Conservation (phyloP, 2,888 invertebrate genomes). For the Xestia rhomboidea region DNA sequence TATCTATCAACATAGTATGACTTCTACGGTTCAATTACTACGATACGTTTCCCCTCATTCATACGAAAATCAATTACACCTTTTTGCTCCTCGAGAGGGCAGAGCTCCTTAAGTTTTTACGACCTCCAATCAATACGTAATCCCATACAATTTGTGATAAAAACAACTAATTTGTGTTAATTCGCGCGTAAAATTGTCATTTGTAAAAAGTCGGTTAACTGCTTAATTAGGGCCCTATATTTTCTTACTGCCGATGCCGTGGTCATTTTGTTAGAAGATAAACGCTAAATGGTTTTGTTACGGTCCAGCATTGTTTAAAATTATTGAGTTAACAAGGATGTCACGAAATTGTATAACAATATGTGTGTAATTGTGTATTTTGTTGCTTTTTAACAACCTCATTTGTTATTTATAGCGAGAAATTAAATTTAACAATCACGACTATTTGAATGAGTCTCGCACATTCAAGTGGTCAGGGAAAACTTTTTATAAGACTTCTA, state of each 20-base stretch:
- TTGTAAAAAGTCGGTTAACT: conserved; percentile 77
- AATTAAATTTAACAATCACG: conserved; percentile 62
- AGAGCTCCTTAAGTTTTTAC: conserved; percentile 56
- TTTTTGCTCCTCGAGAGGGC: conserved; percentile 57
- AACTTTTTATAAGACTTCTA: neutral
- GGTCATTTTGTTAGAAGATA: conserved; percentile 53
- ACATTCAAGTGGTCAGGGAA: neutral
- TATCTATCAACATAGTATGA: conserved; percentile 23
- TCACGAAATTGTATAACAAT: conserved; percentile 58
- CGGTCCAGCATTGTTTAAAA: conserved; percentile 48
- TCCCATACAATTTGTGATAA: conserved; percentile 65
- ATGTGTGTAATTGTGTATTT: conserved; percentile 42
- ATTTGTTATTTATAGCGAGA: conserved; percentile 49
- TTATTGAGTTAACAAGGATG: conserved; percentile 48
- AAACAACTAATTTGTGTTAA: conserved; percentile 81
- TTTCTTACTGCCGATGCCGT: conserved; percentile 69
- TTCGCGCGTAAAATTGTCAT: conserved; percentile 85
- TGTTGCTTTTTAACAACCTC: conserved; percentile 54
- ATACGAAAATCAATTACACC: conserved; percentile 52
- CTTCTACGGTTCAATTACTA: conserved; percentile 38
- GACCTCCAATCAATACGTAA: conserved; percentile 58
- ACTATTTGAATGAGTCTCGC: conserved; percentile 23
- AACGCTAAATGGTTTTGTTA: conserved; percentile 52
- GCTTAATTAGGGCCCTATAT: conserved; percentile 79
- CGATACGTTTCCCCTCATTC: conserved; percentile 52